phyloP scores from a whole-genome alignment of 2,888 invertebrate species.

The Scaeva pyrastri region DNA sequence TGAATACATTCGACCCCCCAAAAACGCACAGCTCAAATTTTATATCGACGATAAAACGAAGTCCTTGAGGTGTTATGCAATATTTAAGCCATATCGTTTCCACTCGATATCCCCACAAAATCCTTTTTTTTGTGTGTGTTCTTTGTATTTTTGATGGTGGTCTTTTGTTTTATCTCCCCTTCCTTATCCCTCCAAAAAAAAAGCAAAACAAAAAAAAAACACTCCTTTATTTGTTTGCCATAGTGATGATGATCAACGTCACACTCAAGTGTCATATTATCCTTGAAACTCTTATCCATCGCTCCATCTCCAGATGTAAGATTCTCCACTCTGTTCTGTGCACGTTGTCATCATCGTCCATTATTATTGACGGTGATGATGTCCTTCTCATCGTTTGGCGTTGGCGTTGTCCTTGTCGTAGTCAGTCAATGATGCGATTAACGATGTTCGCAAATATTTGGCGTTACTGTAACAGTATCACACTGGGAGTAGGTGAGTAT shows the following conservation, averaged over 20 bases:
- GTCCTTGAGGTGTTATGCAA: slow-evolving; percentile 21
- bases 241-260: slow-evolving; percentile 65
- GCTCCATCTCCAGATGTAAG: slow-evolving; percentile 3
- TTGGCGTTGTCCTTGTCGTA: too few species aligned
- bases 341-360: slow-evolving; percentile 32
- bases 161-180: slow-evolving; percentile 38
- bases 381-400: slow-evolving; percentile 65
- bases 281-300: slow-evolving; percentile 63
- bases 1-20: neutral
- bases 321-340: slow-evolving; percentile 31
- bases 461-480: slow-evolving; percentile 50
- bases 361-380: slow-evolving; percentile 59
- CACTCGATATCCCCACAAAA: slow-evolving; percentile 28
- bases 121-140: neutral
- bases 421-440: slow-evolving; percentile 75
- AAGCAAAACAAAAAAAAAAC: neutral
- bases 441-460: slow-evolving; percentile 76
- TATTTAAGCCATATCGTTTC: slow-evolving; percentile 12
- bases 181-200: neutral
- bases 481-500: slow-evolving; percentile 17
- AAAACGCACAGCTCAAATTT: neutral
- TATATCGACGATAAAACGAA: slow-evolving; percentile 3
- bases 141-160: slow-evolving; percentile 3
- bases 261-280: slow-evolving; percentile 52
- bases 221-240: slow-evolving; percentile 42